Conservation (phyloP, 1,140 invertebrate species). For the Atta cephalotes region DNA sequence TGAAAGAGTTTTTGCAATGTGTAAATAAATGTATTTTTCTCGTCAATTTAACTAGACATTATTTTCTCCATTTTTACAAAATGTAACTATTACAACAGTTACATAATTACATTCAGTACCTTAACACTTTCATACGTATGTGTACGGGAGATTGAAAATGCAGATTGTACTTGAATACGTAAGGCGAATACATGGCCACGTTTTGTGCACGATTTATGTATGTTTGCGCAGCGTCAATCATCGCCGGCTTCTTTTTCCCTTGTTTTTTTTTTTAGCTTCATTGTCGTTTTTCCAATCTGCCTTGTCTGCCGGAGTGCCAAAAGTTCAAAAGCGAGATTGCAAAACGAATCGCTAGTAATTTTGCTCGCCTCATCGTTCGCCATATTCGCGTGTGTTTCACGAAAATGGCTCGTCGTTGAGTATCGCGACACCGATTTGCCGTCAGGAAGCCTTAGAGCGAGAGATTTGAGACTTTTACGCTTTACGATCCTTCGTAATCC, state of each 20-base stretch:
- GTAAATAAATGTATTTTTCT: too few species aligned
- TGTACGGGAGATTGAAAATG: not conserved
- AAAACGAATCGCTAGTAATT: slow-evolving; percentile 67
- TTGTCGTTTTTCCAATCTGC: slow-evolving; percentile 44
- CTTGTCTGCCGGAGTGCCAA: slow-evolving; percentile 10
- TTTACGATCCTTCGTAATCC: slow-evolving; percentile 40
- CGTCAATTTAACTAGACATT: too few species aligned
- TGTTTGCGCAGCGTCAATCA: slow-evolving; percentile 72
- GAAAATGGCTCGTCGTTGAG: slow-evolving; percentile 13
- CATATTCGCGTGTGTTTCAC: not conserved
- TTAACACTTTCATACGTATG: not conserved
- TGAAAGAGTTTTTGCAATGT: too few species aligned
- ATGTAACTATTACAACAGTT: too few species aligned
- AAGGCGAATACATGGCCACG: not conserved
- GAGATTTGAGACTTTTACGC: slow-evolving; percentile 36
- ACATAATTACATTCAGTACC: not conserved
- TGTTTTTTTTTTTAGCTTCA: slow-evolving; percentile 34
- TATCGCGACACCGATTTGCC: slow-evolving; percentile 29
- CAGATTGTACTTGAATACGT: slow-evolving; percentile 2
- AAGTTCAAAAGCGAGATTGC: slow-evolving; percentile 63
- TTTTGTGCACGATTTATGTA: slow-evolving; percentile 37
- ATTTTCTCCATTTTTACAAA: too few species aligned
- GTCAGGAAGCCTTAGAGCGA: not conserved
- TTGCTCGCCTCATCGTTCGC: slow-evolving; percentile 41
- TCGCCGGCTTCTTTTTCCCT: slow-evolving; percentile 26